These are phyloP conservation scores for Melanotaenia nigrans DNA, from an alignment of 2,797 vertebrate genomes.

Conservation along the genomic window DNA sequence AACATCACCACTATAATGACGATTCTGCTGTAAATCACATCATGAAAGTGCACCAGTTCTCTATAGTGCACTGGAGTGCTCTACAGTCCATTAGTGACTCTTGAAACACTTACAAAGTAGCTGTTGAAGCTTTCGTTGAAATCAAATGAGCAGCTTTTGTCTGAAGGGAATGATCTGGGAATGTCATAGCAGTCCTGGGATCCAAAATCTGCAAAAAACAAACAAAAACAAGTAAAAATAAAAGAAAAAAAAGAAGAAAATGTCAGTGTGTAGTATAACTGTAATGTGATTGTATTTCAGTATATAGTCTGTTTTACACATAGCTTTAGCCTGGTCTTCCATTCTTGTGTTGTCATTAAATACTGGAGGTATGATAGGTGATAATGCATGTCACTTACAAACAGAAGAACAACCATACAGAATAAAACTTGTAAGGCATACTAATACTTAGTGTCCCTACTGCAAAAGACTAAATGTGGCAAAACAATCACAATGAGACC, in stretches of 20 bases:
- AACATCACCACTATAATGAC: neutral
- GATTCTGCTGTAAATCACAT: neutral
- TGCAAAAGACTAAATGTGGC: constrained; percentile 12
- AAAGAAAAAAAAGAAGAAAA: neutral
- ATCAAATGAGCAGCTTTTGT: constrained; percentile 93
- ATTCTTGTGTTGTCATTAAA: constrained; percentile 43
- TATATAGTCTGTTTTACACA: neutral
- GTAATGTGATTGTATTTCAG: neutral
- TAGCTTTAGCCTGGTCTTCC: neutral
- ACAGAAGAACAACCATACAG: constrained; percentile 39
- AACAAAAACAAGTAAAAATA: constrained; percentile 9
- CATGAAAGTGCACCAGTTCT: neutral
- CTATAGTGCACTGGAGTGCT: neutral
- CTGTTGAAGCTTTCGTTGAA: constrained; percentile 93
- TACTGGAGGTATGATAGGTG: constrained; percentile 24
- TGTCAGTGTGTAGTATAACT: neutral
- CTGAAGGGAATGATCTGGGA: constrained; percentile 93
- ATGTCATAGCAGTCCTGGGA: constrained; percentile 99
- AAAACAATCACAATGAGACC: constrained; percentile 3
- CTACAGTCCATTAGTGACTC: neutral
- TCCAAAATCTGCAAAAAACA: constrained; percentile 89
- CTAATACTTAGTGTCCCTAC: neutral
- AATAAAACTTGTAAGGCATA: constrained; percentile 40
- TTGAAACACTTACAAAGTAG: constrained; percentile 92
- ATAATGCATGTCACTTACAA: constrained; percentile 4